These are phyloP conservation scores for Nudaria mundana DNA, from an alignment of 2,888 invertebrate genomes.

Conservation along the genomic window DNA sequence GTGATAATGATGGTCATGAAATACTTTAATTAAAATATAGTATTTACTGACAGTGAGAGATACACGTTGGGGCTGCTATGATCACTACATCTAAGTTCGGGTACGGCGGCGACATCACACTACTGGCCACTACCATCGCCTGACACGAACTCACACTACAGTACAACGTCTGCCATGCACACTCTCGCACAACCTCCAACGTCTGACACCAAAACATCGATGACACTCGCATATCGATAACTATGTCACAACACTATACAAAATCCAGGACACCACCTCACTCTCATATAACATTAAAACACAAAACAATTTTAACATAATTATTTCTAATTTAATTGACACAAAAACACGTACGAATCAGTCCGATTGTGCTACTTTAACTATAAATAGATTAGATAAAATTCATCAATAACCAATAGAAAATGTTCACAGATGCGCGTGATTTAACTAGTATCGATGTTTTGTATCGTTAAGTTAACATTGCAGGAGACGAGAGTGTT, in stretches of 20 bases:
- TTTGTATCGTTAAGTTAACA: conserved; percentile 59
- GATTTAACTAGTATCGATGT: conserved; percentile 60
- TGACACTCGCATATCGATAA: conserved; percentile 44
- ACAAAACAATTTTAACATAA: conserved; percentile 27
- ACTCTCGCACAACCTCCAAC: conserved; percentile 55
- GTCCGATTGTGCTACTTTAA: conserved; percentile 22
- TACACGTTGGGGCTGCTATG: conserved; percentile 57
- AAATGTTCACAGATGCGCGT: conserved; percentile 58
- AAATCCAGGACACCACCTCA: conserved; percentile 19
- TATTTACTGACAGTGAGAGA: conserved; percentile 58
- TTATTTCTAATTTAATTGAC: conserved; percentile 27
- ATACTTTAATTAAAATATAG: background rate
- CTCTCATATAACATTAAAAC: conserved; percentile 11
- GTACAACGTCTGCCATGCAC: conserved; percentile 55
- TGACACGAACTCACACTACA: conserved; percentile 59
- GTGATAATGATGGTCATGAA: no score
- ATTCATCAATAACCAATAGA: conserved; percentile 45
- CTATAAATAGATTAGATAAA: conserved; percentile 35
- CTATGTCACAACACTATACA: conserved; percentile 32
- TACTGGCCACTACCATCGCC: conserved; percentile 49
- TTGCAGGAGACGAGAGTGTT: conserved; percentile 42
- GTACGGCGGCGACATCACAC: conserved; percentile 55
- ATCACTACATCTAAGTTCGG: conserved; percentile 63
- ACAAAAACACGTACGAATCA: conserved; percentile 30
- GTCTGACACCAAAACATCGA: conserved; percentile 53